A percentile compares a stretch with the other conserved stretches of the same genome.
Conservation (phyloP, 2,888 invertebrate genomes). For the Scrobipalpa atriplicella region DNA sequence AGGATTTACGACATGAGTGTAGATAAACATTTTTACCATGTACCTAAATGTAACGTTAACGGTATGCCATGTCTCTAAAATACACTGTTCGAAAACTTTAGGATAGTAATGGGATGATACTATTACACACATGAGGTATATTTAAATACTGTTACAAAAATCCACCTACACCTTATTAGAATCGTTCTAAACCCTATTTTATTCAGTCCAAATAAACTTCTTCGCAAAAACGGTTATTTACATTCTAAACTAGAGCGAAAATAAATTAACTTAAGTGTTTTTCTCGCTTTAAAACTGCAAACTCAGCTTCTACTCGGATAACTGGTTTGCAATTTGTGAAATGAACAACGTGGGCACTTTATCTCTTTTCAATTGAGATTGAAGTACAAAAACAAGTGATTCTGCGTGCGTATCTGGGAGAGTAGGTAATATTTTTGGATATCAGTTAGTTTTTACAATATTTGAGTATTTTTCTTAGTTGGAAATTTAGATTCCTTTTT, state of each 20-base stretch:
- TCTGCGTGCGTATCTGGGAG: neutral
- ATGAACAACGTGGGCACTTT: neutral
- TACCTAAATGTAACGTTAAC: too few relatives aligned
- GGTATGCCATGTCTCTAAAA: too few relatives aligned
- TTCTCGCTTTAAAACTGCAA: neutral
- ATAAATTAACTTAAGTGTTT: conserved; percentile 9
- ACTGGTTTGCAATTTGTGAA: neutral
- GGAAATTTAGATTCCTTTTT: too few relatives aligned
- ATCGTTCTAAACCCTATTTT: neutral
- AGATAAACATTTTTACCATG: too few relatives aligned
- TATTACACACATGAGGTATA: too few relatives aligned
- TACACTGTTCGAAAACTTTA: too few relatives aligned
- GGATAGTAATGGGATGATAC: too few relatives aligned
- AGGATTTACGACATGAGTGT: too few relatives aligned
- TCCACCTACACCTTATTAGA: neutral
- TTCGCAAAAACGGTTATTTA: neutral
- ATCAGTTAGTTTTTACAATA: neutral
- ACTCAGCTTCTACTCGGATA: neutral
- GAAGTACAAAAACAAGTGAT: conserved; percentile 6
- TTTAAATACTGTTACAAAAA: too few relatives aligned
- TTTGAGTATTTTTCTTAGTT: neutral
- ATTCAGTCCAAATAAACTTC: neutral
- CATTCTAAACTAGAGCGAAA: conserved; percentile 1
- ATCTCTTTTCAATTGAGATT: conserved; percentile 8
- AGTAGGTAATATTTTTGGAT: neutral